phyloP scores from a whole-genome alignment of 2,113 vertebrate genomes.

The Formicarius rufipectus region DNA sequence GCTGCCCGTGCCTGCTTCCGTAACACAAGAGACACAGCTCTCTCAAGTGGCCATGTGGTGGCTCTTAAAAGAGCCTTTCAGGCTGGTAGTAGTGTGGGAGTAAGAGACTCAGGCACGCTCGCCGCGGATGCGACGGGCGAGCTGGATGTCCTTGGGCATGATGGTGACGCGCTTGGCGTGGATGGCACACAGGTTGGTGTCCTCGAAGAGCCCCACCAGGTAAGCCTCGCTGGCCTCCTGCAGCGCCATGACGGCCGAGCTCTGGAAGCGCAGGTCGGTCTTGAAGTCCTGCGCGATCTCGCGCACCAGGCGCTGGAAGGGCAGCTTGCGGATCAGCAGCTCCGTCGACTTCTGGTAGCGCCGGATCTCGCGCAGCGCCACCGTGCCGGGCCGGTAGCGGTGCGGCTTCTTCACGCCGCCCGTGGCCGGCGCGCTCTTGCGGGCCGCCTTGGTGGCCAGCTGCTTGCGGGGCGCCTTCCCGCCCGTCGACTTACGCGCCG shows the following conservation, averaged over 20 bases:
- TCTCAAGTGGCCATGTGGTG: not conserved
- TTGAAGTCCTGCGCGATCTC: slow-evolving; percentile 63
- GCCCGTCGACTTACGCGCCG: slow-evolving; percentile 57
- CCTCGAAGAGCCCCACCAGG: slow-evolving; percentile 78
- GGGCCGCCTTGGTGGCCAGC: slow-evolving; percentile 56
- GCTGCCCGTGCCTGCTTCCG: rapidly evolving
- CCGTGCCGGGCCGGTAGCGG: slow-evolving; percentile 55
- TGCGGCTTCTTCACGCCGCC: slow-evolving; percentile 48
- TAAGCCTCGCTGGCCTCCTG: slow-evolving; percentile 72
- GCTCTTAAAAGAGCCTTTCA: not conserved
- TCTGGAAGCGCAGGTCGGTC: slow-evolving; percentile 62
- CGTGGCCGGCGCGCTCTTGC: not conserved
- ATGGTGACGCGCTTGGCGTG: slow-evolving; percentile 80
- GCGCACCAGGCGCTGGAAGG: slow-evolving; percentile 76
- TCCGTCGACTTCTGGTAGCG: slow-evolving; percentile 61
- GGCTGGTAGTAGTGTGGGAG: not conserved
- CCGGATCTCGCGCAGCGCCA: slow-evolving; percentile 73
- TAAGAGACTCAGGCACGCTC: not conserved
- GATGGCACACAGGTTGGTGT: slow-evolving; percentile 85
- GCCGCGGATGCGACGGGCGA: not conserved
- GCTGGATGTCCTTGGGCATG: slow-evolving; percentile 65
- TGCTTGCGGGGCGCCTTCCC: slow-evolving; percentile 69
- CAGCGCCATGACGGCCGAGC: slow-evolving; percentile 68
- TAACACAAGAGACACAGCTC: not conserved
- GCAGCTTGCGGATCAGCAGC: slow-evolving; percentile 33